Percentiles rank a stretch among this genome's conserved stretches.
These are phyloP conservation scores for Gari tellinella DNA, from an alignment of 2,888 invertebrate species.

Conservation along the genomic window DNA sequence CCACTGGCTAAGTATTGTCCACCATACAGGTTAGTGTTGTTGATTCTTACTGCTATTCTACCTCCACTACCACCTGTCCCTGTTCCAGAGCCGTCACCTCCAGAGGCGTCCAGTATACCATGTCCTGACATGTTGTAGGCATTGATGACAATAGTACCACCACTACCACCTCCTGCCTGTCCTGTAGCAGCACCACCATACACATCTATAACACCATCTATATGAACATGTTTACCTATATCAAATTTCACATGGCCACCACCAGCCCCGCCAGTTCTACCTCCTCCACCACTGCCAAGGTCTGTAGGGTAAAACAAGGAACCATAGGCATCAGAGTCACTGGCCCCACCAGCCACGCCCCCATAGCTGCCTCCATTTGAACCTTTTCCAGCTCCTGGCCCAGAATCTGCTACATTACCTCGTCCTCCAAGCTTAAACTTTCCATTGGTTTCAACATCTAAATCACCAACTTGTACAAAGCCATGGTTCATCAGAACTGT, in stretches of 20 bases:
- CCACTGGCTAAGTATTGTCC: conserved; percentile 70
- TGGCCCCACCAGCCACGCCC: conserved; percentile 64
- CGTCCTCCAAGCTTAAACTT: conserved; percentile 65
- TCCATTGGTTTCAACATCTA: conserved; percentile 70
- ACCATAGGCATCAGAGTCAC: conserved; percentile 62
- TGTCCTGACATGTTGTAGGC: conserved; percentile 75
- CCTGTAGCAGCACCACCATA: conserved; percentile 55
- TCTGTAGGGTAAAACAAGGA: conserved; percentile 69
- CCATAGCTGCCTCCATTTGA: conserved; percentile 68
- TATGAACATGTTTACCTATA: conserved; percentile 66
- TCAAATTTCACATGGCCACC: conserved; percentile 71
- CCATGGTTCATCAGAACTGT: conserved; percentile 74
- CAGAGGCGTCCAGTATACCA: conserved; percentile 68
- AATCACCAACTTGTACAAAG: conserved; percentile 65
- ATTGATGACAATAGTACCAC: conserved; percentile 71
- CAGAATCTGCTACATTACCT: conserved; percentile 57
- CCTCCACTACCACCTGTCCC: conserved; percentile 74
- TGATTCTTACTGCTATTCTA: conserved; percentile 70
- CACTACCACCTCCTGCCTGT: conserved; percentile 71
- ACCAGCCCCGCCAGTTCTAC: conserved; percentile 61
- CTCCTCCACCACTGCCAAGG: conserved; percentile 75
- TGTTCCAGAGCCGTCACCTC: conserved; percentile 64
- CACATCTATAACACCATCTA: conserved; percentile 70
- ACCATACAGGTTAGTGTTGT: conserved; percentile 64
- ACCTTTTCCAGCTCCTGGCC: conserved; percentile 62